Conservation (phyloP, 1,140 invertebrate genomes). For the Metaphire vulgaris region DNA sequence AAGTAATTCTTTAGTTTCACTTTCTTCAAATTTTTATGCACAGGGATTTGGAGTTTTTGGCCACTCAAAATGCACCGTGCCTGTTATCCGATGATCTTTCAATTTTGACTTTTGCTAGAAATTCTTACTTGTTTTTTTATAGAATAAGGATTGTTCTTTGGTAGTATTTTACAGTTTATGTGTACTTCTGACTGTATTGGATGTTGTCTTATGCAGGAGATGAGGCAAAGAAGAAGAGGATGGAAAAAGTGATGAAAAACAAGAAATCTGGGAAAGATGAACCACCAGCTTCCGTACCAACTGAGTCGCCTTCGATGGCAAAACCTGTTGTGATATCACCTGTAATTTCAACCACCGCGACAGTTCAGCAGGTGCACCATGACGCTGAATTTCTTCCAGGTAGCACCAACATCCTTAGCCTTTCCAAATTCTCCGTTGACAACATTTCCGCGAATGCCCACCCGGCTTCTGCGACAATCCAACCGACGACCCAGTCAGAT, state of each 20-base stretch:
- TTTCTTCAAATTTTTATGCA: too few species aligned
- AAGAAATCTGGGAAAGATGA: neutral
- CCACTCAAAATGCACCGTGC: too few species aligned
- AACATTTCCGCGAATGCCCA: neutral
- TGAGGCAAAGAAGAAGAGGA: constrained; percentile 30
- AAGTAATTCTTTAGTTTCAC: too few species aligned
- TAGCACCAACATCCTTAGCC: constrained; percentile 17
- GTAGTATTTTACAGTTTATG: too few species aligned
- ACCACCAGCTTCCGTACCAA: neutral
- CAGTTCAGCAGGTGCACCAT: neutral
- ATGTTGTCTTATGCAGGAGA: constrained; percentile 31
- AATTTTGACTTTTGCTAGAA: too few species aligned
- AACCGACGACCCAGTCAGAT: neutral
- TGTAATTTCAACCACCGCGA: neutral
- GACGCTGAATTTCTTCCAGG: neutral
- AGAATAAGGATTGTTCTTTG: too few species aligned
- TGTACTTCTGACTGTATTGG: too few species aligned
- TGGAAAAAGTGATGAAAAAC: constrained; percentile 31
- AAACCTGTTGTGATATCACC: neutral
- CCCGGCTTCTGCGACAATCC: neutral
- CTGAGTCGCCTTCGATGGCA: neutral
- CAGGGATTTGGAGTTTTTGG: too few species aligned
- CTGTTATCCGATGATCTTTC: too few species aligned
- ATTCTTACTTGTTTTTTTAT: too few species aligned
- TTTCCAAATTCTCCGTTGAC: neutral